Base-by-base conservation (phyloP, 2,888 invertebrate genomes). In the Cabera pusaria region DNA sequence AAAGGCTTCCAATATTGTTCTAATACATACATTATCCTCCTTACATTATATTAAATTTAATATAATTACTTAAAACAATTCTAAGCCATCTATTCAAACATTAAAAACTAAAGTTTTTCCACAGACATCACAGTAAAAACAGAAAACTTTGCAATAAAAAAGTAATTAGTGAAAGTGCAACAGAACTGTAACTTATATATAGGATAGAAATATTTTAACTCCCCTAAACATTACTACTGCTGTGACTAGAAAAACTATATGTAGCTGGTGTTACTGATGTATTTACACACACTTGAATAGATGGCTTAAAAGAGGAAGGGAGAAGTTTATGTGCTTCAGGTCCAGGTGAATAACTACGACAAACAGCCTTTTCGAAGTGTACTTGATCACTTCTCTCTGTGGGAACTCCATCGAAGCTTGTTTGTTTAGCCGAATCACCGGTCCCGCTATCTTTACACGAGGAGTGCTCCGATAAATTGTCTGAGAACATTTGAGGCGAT, bases 371-470 rank as follows among this genome's bases (percentile, higher is more conserved):
- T 49, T 88, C 88, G 76, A 87, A 88, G 64, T 86, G 83, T 42
- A 87, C 82, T 65, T 72, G 83, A 51, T 88, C 88, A 77, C 64
- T 78, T 56, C 81, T 82, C 43, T 89, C 88, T 25, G 71, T 59
- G 46, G 88, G 88, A 54, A 85, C 79, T 48, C 90, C 82, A 63
- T 93, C 93, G 74, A 92, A 91, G 62, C 91, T 94, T 50, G 94
- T 93, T 54, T 93, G 91, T 82, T 93, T 94, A 11, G 93, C 94
- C 31, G 94, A 94, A 72, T 95, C 94, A 33, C 95, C 95, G 33
- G 94, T 95, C 24, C 95, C 95, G 78, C 94, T 94, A 68, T 95
- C 95, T 78, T 95, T 95, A 61, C 94, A 94, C 4, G 93, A 92
- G 6, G 93, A 93, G 72, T 93, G 93, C 67, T 95, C 94, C 2